Percentiles rank a stretch among this genome's conserved stretches.
These are phyloP conservation scores for Ctenopoma multispine DNA, from an alignment of 2,797 vertebrate species.

Conservation along the genomic window DNA sequence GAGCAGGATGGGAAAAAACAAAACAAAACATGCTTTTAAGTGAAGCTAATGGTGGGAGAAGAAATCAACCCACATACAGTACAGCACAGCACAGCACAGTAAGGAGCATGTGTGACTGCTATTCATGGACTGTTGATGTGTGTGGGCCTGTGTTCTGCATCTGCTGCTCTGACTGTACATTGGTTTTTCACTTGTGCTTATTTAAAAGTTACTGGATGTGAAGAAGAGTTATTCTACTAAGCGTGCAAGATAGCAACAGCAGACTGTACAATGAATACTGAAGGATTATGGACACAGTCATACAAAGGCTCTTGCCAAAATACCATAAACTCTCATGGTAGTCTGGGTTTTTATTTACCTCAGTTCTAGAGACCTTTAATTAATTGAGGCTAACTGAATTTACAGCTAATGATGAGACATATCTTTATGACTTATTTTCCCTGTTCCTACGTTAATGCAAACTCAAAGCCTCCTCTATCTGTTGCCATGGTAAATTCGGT, in stretches of 20 bases:
- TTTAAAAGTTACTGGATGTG: neutral
- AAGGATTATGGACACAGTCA: neutral
- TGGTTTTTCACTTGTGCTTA: neutral
- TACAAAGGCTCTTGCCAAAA: neutral
- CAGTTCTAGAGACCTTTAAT: neutral
- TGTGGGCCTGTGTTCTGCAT: slow-evolving; percentile 31
- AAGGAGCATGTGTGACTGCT: slow-evolving; percentile 37
- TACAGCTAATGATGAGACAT: neutral
- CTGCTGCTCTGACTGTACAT: slow-evolving; percentile 8
- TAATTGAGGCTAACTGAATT: neutral
- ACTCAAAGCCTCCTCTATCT: neutral
- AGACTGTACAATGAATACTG: neutral
- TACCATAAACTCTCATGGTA: neutral
- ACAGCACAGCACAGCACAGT: slow-evolving; percentile 14
- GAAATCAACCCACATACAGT: slow-evolving; percentile 68
- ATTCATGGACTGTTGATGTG: slow-evolving; percentile 45
- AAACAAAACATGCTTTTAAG: slow-evolving; percentile 59
- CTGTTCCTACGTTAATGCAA: neutral
- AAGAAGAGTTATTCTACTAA: too few species aligned
- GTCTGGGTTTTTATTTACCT: neutral
- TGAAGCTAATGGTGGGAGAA: slow-evolving; percentile 61
- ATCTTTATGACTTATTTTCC: too few species aligned
- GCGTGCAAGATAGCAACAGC: too few species aligned
- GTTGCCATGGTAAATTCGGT: neutral
- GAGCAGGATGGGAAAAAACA: slow-evolving; percentile 31